Percentiles rank a stretch among this genome's conserved stretches.
Conservation (phyloP, 1,140 invertebrate species). For the Drosophila ironensis region DNA sequence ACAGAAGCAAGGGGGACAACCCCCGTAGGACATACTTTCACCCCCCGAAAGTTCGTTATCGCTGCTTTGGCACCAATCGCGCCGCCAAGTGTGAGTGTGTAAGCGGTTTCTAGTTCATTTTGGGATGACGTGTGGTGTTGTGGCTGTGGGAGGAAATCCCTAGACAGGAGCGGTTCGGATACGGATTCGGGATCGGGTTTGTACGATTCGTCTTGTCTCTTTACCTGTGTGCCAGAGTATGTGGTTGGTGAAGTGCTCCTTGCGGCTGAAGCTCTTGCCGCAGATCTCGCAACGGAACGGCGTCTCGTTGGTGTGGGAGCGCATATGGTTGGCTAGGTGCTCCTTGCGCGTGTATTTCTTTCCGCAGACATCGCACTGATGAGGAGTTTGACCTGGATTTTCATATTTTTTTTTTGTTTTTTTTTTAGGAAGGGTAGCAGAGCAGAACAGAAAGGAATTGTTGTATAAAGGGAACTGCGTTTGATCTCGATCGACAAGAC, state of each 20-base stretch:
- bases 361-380: constrained; percentile 83
- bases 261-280: constrained; percentile 92
- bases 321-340: constrained; percentile 91
- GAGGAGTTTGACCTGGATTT: constrained; percentile 78
- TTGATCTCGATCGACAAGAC: constrained; percentile 40
- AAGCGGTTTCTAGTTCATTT: constrained; percentile 1
- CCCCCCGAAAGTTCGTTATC: constrained; percentile 50
- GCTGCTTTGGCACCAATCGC: constrained; percentile 48
- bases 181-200: background rate
- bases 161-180: constrained; percentile 5
- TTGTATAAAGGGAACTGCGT: constrained; percentile 32
- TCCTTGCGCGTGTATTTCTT: constrained; percentile 94
- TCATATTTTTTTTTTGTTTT: constrained; percentile 18
- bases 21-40: background rate
- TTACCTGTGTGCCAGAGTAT: constrained; percentile 91
- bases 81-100: constrained; percentile 22
- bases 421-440: constrained; percentile 11
- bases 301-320: constrained; percentile 91
- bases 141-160: constrained; percentile 8
- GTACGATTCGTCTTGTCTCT: constrained; percentile 64
- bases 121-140: background rate
- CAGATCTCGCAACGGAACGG: constrained; percentile 91
- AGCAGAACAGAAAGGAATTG: constrained; percentile 41
- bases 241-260: constrained; percentile 93
- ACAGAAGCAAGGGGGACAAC: no score